Base-by-base conservation (phyloP, 2,113 vertebrate genomes). In the Thunnus maccoyii region DNA sequence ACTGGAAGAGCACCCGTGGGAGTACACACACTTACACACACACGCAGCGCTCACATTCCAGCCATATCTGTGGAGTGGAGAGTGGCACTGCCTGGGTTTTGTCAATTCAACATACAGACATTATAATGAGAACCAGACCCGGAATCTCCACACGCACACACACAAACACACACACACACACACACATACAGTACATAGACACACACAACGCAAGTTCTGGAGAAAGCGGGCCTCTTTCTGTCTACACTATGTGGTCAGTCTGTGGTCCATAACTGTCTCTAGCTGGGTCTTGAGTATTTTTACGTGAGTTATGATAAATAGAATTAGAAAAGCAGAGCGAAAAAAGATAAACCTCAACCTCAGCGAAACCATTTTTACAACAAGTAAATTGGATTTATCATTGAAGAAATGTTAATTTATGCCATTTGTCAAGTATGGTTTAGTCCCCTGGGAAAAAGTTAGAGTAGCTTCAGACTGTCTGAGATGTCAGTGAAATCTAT, bases 111-210 rank as follows among this genome's bases (percentile, higher is more conserved):
- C 60, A 65, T 22, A 54, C 30, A 85, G 82, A 85, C 22, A 13
- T 48, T 78, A 52, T 82, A 72, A 91, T 78, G 74, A 75, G 56
- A 90, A 76, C 18, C 82, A 88, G 86, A 68, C 30, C 65, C 27
- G 0, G 9, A 67, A 58, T 64, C 72, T 57, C 48, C 2, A 50
- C 64, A 7, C 36, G 7, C 8, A 9, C 36, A 41, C 36, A 41
- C 36, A 41, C 36, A 41, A 5, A 41, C 8, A 9, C 77, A 41
- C 36, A n/a, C 77, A 41, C 36, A n/a, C 50, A 48, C 69, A 67
- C 66, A 55, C 54, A 63, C 73, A 85, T 22, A 71, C 51, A 73
- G 30, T 4, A 51, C 52, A 52, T 11, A 76, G 27, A 74, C 57
- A 61, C 55, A 72, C 41, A 69, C 36, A 75, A 8, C 65, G 27